A percentile compares a stretch with the other conserved stretches of the same genome.
These are phyloP conservation scores for Hydroisotoma schaefferi DNA, from an alignment of 2,888 invertebrate genomes.

Conservation along the genomic window DNA sequence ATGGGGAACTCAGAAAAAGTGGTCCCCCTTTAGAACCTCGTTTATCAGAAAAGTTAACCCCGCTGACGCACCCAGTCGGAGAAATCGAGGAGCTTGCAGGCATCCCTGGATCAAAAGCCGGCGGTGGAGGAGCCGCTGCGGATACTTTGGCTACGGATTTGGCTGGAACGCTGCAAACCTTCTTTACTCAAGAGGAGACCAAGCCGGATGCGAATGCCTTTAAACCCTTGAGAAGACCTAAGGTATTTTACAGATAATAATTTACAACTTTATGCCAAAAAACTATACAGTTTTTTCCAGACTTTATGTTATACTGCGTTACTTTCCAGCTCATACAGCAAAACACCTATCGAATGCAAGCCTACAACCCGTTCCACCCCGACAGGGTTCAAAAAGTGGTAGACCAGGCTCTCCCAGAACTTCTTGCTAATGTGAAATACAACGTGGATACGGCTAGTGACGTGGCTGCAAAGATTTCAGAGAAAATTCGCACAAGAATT, in stretches of 20 bases:
- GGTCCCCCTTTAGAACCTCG: no score
- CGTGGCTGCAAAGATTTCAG: slow-evolving; percentile 59
- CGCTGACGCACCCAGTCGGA: no score
- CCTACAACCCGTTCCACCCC: slow-evolving; percentile 62
- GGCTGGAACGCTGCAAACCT: slow-evolving; percentile 26
- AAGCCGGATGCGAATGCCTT: slow-evolving; percentile 24
- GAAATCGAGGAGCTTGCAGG: no score
- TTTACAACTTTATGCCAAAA: not conserved
- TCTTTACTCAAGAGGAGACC: slow-evolving; percentile 27
- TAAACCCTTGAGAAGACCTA: slow-evolving; percentile 41
- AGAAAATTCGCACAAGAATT: slow-evolving; percentile 60
- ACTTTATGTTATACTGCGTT: not conserved
- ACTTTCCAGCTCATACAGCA: slow-evolving; percentile 53
- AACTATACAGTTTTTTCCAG: not conserved
- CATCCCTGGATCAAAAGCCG: not conserved
- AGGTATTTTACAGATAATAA: slow-evolving; percentile 24
- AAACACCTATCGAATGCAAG: slow-evolving; percentile 65
- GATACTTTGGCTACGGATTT: slow-evolving; percentile 11
- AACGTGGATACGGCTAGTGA: slow-evolving; percentile 61
- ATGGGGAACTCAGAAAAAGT: no score
- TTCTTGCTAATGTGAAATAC: slow-evolving; percentile 60
- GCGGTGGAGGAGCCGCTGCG: not conserved
- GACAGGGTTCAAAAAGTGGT: slow-evolving; percentile 63
- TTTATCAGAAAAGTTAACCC: no score
- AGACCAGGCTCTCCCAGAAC: slow-evolving; percentile 59